Conservation (phyloP, 2,888 invertebrate species). For the Diarsia brunnea region DNA sequence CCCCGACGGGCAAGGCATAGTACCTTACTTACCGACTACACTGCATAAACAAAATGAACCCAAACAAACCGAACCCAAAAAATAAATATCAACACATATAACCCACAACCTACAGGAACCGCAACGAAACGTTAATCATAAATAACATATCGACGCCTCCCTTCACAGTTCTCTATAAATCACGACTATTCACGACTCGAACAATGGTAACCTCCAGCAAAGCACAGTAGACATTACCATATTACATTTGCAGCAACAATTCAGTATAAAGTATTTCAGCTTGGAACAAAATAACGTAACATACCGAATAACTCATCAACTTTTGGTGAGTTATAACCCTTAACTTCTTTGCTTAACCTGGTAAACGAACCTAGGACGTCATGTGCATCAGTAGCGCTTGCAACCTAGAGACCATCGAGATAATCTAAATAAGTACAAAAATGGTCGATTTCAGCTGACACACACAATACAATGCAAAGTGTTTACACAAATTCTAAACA, state of each 20-base stretch:
- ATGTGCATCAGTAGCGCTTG: too few relatives aligned
- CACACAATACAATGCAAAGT: background rate
- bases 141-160: slow-evolving; percentile 47
- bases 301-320: too few relatives aligned
- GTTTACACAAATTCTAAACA: background rate
- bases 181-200: slow-evolving; percentile 44
- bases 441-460: too few relatives aligned
- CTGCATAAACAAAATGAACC: background rate
- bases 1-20: too few relatives aligned
- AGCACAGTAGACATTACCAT: background rate
- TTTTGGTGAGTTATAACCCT: too few relatives aligned
- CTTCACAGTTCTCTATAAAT: slow-evolving; percentile 43
- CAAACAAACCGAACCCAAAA: background rate
- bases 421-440: too few relatives aligned
- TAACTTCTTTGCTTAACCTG: too few relatives aligned
- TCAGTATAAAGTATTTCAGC: background rate
- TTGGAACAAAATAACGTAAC: background rate
- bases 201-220: slow-evolving; percentile 43
- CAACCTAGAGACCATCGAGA: too few relatives aligned
- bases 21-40: background rate
- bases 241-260: background rate
- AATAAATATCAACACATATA: slow-evolving; percentile 4
- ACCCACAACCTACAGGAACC: slow-evolving; percentile 18
- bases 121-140: slow-evolving; percentile 48
- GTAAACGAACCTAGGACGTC: too few relatives aligned